These are phyloP conservation scores for Physocephala rufipes DNA, from an alignment of 2,888 invertebrate genomes.

Conservation along the genomic window DNA sequence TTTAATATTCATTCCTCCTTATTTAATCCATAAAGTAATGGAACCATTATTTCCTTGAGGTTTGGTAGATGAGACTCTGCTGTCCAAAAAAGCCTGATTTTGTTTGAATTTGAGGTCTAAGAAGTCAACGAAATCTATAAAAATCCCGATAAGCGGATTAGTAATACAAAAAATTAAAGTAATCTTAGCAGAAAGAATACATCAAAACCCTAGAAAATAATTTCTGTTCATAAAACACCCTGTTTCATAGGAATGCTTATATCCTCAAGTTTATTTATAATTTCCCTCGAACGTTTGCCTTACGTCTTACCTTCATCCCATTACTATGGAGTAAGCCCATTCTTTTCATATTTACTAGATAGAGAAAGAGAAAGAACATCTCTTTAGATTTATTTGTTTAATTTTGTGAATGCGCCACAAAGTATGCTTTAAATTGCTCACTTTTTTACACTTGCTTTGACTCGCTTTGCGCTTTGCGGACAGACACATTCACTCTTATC, in stretches of 20 bases:
- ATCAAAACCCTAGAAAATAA: neutral
- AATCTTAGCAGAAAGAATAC: too few relatives aligned
- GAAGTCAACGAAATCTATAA: too few relatives aligned
- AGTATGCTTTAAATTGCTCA: constrained; percentile 32
- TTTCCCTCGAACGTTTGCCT: neutral
- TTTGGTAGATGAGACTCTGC: too few relatives aligned
- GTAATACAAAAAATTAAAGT: too few relatives aligned
- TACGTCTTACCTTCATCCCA: neutral
- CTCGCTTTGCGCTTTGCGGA: neutral
- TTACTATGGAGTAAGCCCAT: neutral
- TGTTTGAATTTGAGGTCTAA: too few relatives aligned
- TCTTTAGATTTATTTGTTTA: constrained; percentile 19
- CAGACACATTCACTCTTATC: neutral
- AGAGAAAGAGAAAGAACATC: neutral
- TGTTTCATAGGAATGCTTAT: neutral
- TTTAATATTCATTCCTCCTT: too few relatives aligned
- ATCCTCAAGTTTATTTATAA: neutral
- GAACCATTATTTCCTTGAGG: too few relatives aligned
- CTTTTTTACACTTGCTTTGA: constrained; percentile 4
- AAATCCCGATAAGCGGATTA: too few relatives aligned
- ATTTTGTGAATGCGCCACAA: constrained; percentile 12
- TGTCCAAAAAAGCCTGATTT: too few relatives aligned
- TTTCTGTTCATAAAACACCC: neutral
- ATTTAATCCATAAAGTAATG: too few relatives aligned
- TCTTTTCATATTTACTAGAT: neutral